Percentiles rank a stretch among this genome's conserved stretches.
Evolutionary conservation across 1,140 invertebrate species (phyloP).

Genomic region (Homalodisca vitripennis): DNA sequence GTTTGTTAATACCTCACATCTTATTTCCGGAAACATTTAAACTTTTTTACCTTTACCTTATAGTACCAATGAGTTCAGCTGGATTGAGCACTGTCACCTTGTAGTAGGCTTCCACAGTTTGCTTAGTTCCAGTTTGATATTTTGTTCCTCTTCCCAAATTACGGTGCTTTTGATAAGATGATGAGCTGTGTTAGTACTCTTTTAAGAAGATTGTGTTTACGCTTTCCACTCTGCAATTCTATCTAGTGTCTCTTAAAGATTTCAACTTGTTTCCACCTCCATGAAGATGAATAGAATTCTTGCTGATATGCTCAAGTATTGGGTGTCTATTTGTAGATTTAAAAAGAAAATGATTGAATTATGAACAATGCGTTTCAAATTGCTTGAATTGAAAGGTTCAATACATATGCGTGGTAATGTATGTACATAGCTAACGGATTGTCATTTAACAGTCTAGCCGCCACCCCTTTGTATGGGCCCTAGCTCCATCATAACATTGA

Average conservation of each 20-base stretch:
- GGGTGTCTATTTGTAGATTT: slow-evolving; percentile 2
- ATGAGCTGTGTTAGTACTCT: slow-evolving; percentile 22
- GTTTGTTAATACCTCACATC: too few species aligned
- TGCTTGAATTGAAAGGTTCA: slow-evolving; percentile 17
- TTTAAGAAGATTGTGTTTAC: slow-evolving; percentile 12
- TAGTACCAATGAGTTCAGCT: too few species aligned
- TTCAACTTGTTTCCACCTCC: not conserved
- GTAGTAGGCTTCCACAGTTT: not conserved
- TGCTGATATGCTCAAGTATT: slow-evolving; percentile 23
- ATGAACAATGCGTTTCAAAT: not conserved
- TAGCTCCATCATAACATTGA: slow-evolving; percentile 34
- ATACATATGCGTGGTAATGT: slow-evolving; percentile 31
- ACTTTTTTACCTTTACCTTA: too few species aligned
- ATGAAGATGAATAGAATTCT: slow-evolving; percentile 3
- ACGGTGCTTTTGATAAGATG: slow-evolving; percentile 20
- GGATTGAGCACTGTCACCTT: not conserved
- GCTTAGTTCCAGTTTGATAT: not conserved
- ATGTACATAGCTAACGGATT: slow-evolving; percentile 32
- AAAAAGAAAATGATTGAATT: slow-evolving; percentile 1
- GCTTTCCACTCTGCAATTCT: slow-evolving; percentile 18
- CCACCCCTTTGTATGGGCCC: slow-evolving; percentile 31
- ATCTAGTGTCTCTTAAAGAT: slow-evolving; percentile 28
- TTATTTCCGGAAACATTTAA: too few species aligned
- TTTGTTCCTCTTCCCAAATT: not conserved
- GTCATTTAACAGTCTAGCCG: slow-evolving; percentile 28